Evolutionary conservation across 2,797 vertebrate species (phyloP).

Genomic region (Yasuhikotakia modesta): DNA sequence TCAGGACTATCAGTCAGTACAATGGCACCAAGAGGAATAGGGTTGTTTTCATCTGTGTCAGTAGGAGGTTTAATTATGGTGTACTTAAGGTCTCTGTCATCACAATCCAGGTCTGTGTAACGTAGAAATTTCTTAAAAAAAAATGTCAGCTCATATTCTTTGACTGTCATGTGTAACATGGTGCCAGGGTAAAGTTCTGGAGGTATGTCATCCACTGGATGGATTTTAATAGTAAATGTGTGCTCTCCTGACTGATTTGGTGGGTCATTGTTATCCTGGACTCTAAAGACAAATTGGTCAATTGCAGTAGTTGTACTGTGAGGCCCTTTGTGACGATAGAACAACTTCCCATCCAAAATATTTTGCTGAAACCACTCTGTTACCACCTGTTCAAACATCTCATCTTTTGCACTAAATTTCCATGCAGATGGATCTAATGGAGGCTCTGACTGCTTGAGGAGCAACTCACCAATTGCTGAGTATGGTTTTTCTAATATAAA

Average conservation of each 20-base stretch:
- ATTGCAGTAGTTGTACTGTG: conserved; percentile 77
- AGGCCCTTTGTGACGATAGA: conserved; percentile 81
- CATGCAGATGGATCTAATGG: conserved; percentile 77
- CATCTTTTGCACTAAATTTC: conserved; percentile 80
- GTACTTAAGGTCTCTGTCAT: conserved; percentile 85
- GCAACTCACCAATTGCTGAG: conserved; percentile 76
- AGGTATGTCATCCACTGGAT: conserved; percentile 79
- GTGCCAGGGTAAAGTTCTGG: conserved; percentile 80
- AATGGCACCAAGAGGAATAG: conserved; percentile 76
- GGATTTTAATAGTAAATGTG: conserved; percentile 79
- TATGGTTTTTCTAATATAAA: conserved; percentile 79
- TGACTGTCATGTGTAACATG: conserved; percentile 84
- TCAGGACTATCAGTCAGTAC: conserved; percentile 81
- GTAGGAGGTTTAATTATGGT: conserved; percentile 78
- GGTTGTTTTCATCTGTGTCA: conserved; percentile 85
- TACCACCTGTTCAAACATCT: conserved; percentile 86
- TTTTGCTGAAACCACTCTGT: conserved; percentile 87
- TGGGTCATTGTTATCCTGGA: conserved; percentile 87
- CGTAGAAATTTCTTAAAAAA: conserved; percentile 81
- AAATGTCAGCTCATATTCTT: conserved; percentile 83
- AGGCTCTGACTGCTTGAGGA: conserved; percentile 80
- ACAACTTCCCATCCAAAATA: conserved; percentile 85
- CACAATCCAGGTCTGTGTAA: conserved; percentile 85
- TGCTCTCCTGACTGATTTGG: conserved; percentile 84
- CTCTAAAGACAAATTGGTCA: conserved; percentile 78